These are phyloP conservation scores for Eonycteris spelaea DNA, from an alignment of 2,113 vertebrate species.

Conservation along the genomic window DNA sequence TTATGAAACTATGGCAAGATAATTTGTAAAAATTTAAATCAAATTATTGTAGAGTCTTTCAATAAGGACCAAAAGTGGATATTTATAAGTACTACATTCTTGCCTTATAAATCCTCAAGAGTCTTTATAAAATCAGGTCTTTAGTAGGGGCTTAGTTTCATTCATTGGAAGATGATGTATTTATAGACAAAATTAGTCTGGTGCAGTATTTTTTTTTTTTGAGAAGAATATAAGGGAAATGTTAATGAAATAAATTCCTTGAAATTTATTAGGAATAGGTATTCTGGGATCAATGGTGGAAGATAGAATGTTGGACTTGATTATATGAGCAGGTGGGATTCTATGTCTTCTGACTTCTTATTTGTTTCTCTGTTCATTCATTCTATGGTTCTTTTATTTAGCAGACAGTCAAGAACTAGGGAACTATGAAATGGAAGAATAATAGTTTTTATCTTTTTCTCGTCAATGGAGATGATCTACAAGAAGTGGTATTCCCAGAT, in stretches of 20 bases:
- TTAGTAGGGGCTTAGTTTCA: background rate
- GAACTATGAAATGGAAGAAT: background rate
- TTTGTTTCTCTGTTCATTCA: background rate
- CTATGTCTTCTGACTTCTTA: background rate
- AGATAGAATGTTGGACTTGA: background rate
- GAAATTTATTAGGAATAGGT: background rate
- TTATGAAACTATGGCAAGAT: background rate
- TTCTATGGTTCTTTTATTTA: background rate
- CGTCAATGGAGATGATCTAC: background rate
- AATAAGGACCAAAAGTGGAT: background rate
- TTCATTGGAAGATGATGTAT: background rate
- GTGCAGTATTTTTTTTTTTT: background rate
- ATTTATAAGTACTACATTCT: background rate
- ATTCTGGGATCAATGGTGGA: background rate
- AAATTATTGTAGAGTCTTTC: background rate
- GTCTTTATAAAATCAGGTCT: background rate
- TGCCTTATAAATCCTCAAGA: background rate
- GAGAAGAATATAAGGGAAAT: background rate
- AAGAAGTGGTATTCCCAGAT: background rate
- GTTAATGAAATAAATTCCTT: background rate
- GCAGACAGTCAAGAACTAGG: background rate
- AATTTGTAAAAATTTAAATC: background rate
- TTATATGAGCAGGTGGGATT: background rate
- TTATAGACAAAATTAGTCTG: background rate
- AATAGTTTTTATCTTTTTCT: background rate